Evolutionary conservation across 2,888 invertebrate species (phyloP), one percentile per base, ranked within the genome.

Genomic region (Perizoma flavofasciatum): DNA sequence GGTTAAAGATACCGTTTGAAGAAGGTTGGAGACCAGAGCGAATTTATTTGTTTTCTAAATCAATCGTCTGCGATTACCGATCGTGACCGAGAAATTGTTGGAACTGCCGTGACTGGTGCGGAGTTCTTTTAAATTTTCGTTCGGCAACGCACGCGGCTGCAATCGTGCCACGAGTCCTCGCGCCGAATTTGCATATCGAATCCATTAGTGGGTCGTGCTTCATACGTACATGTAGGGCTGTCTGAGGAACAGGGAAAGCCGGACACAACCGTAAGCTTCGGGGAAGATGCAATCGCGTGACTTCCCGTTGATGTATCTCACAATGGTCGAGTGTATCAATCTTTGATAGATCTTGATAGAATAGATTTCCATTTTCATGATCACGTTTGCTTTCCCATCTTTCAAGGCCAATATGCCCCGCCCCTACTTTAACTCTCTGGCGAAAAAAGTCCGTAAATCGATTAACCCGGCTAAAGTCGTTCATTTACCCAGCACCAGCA

Each of bases 81-180:
- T 69, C 75, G 75, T 76, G 77, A 73, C 73, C 66, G 69, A 69
- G 65, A 66, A 63, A 59, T 69, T 69, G 53, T 50, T 40, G n/a
- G 40, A 45, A 51, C 58, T 48, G 41, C 34, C 63, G 50, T 59
- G 63, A 56, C 58, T 55, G 43, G 47, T 32, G 41, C 10, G 9
- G 47, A 43, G 45, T 55, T 55, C 51, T 50, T 50, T 44, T 55
- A 6, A n/a, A 34, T 53, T 61, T 50, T 58, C 47, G 39, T 63
- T 56, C 52, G 40, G 49, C 40, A 49, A 49, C 61, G 64, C 67
- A 67, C 64, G 67, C 61, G 67, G 61, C 61, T 52, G 53, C 46
- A 58, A 66, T 67, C 66, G 67, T 66, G 67, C 52, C 66, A 63
- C 55, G 63, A 66, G 63, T 57, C 66, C 61, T 61, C 56, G 59